These are phyloP conservation scores for Drosophila borealis DNA, from an alignment of 2,888 invertebrate species.

Conservation along the genomic window DNA sequence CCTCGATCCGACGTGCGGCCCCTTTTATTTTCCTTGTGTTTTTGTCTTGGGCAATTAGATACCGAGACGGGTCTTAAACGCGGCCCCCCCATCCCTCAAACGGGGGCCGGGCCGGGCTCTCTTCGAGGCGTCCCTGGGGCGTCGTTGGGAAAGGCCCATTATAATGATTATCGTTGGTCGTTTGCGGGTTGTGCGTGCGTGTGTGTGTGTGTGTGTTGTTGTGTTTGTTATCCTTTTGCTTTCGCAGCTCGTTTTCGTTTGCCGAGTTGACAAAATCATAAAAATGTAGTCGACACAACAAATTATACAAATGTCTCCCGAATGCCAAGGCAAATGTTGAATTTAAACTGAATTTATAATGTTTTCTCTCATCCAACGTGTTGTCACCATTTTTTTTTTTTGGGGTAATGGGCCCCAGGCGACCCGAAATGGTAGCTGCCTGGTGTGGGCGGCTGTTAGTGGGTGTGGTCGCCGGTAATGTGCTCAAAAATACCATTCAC, in stretches of 20 bases:
- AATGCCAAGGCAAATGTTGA: constrained; percentile 39
- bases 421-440: constrained; percentile 26
- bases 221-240: constrained; percentile 64
- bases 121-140: constrained; percentile 58
- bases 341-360: constrained; percentile 64
- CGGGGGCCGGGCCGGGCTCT: neutral
- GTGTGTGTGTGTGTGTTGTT: constrained; percentile 15
- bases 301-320: constrained; percentile 78
- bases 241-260: constrained; percentile 71
- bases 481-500: constrained; percentile 32
- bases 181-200: constrained; percentile 60
- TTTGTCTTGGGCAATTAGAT: constrained; percentile 65
- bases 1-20: constrained; percentile 1
- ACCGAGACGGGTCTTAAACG: constrained; percentile 28
- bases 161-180: constrained; percentile 77
- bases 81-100: neutral
- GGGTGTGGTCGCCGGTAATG: constrained; percentile 28
- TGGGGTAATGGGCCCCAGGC: constrained; percentile 64
- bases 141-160: constrained; percentile 70
- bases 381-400: constrained; percentile 54
- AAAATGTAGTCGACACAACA: constrained; percentile 74
- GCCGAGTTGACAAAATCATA: constrained; percentile 79
- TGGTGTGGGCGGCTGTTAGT: neutral
- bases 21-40: constrained; percentile 5
- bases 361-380: constrained; percentile 20